Base-by-base conservation (phyloP, 2,888 invertebrate species). In the Thera britannica region DNA sequence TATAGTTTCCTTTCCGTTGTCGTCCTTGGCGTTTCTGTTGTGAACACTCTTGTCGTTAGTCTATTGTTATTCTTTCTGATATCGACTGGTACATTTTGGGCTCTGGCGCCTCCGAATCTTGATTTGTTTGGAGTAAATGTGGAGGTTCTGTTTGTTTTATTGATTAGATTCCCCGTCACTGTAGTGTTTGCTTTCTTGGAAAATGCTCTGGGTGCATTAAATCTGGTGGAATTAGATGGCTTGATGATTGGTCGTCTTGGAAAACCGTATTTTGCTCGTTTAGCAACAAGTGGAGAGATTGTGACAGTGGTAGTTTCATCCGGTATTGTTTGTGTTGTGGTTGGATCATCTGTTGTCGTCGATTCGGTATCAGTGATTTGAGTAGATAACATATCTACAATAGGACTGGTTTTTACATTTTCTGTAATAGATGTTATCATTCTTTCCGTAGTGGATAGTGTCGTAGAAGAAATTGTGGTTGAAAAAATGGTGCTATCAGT, bases 31-130 rank as follows among this genome's bases (percentile, higher is more conserved):
- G 83, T 68, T 75, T 90, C 91, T 6, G 93, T 93, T 0, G 92
- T 91, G 51, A 82, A 89, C 2, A 79, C 79, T 82, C 84, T 90
- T 3, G 81, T 72, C 2, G 71, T 75, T 58, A 69, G 44, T 49
- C 70, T 63, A 60, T 80, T 70, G 80, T 86, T 91, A 34, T 88
- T 92, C 75, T 87, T 92, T 74, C 85, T 90, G 9, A 86, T 57
- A 74, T 94, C 93, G 58, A 93, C 79, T 8, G 94, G 94, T 4
- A 93, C 90, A 58, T 93, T 94, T 81, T 93, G 92, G 34, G 84
- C 81, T 74, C 94, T 85, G 52, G 76, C 88, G 3, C 76, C 85
- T 5, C 87, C 82, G 70, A 92, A 91, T 60, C 93, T 84, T 4
- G 89, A 85, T 73, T 89, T 91, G 35, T 72, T 85, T 2, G 90